Percentiles rank a stretch among this genome's conserved stretches.
phyloP scores from a whole-genome alignment of 2,797 vertebrate species.

The Sphenodon punctatus region DNA sequence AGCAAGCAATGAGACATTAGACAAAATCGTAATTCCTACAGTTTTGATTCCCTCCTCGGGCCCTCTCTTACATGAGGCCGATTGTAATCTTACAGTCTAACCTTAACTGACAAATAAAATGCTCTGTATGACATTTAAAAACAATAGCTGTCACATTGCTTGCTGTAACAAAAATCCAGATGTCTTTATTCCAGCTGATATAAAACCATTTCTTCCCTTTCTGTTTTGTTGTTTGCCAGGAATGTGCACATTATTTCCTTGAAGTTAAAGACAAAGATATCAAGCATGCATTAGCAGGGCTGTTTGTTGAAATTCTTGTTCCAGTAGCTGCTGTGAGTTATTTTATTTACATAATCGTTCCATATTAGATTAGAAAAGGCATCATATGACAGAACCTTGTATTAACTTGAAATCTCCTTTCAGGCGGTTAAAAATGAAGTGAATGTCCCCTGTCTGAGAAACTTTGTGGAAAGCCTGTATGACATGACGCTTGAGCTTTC shows the following conservation, averaged over 20 bases:
- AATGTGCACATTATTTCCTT: slow-evolving; percentile 98
- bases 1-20: neutral
- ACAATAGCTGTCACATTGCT: neutral
- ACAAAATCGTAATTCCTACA: neutral
- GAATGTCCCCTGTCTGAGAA: slow-evolving; percentile 96
- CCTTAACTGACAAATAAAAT: neutral
- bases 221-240: slow-evolving; percentile 75
- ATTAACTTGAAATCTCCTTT: slow-evolving; percentile 55
- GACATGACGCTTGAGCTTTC: slow-evolving; percentile 97
- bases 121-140: slow-evolving; percentile 17
- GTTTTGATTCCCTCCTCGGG: neutral
- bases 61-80: neutral
- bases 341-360: slow-evolving; percentile 38
- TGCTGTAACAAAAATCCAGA: neutral
- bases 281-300: slow-evolving; percentile 95
- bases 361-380: neutral
- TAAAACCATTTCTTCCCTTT: neutral
- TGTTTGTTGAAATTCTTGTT: slow-evolving; percentile 98
- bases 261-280: slow-evolving; percentile 99
- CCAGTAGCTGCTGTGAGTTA: slow-evolving; percentile 97
- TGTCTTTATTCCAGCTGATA: slow-evolving; percentile 13
- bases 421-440: slow-evolving; percentile 99
- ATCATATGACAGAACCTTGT: neutral
- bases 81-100: no score
- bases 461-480: slow-evolving; percentile 97